Conservation (phyloP, 2,888 invertebrate species). For the Steinernema carpocapsae region DNA sequence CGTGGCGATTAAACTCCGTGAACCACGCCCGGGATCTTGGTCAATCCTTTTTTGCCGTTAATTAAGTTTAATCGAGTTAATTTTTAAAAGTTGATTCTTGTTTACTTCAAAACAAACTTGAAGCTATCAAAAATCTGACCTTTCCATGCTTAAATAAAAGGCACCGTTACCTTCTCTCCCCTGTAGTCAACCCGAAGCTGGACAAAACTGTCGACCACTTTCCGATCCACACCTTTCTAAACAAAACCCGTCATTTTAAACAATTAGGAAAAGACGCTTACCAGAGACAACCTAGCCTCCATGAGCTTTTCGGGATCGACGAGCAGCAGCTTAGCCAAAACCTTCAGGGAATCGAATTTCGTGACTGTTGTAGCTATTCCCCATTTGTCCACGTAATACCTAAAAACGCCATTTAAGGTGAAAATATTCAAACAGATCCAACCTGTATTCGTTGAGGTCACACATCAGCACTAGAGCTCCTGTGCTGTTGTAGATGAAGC, state of each 20-base stretch:
- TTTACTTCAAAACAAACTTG: no score
- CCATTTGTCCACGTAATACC: slow-evolving; percentile 50
- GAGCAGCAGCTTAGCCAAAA: slow-evolving; percentile 89
- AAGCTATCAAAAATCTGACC: no score
- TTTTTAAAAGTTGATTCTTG: no score
- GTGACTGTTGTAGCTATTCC: slow-evolving; percentile 72
- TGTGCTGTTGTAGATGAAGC: slow-evolving; percentile 60
- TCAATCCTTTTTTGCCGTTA: no score
- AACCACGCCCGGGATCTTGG: no score
- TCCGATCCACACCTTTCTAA: slow-evolving; percentile 78
- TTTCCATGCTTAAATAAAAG: background rate
- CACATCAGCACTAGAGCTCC: slow-evolving; percentile 97
- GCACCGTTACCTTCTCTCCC: background rate
- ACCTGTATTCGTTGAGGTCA: slow-evolving; percentile 89
- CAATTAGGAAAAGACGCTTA: no score
- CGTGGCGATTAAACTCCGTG: no score
- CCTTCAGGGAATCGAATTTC: slow-evolving; percentile 92
- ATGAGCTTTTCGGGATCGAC: slow-evolving; percentile 94
- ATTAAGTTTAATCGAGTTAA: no score
- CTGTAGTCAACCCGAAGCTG: slow-evolving; percentile 83
- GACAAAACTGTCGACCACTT: slow-evolving; percentile 88
- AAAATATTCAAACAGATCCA: slow-evolving; percentile 23
- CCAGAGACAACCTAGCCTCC: slow-evolving; percentile 90
- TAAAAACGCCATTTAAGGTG: slow-evolving; percentile 31
- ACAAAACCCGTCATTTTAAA: slow-evolving; percentile 70